Percentiles rank a stretch among this genome's conserved stretches.
These are phyloP conservation scores for Theretra japonica DNA, from an alignment of 2,888 invertebrate species.

Conservation along the genomic window DNA sequence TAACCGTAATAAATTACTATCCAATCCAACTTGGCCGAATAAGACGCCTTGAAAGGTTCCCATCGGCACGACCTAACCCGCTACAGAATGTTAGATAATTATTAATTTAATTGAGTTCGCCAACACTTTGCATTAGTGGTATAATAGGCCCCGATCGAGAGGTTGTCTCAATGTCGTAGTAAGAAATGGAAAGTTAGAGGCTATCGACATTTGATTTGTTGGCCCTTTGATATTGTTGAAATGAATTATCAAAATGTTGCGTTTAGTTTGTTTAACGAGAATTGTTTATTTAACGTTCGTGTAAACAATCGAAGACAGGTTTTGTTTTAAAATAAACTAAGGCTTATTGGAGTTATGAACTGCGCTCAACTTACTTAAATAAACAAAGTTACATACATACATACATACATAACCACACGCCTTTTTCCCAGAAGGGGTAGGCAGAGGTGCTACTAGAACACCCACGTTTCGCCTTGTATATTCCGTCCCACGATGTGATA, in stretches of 20 bases:
- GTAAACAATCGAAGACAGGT: conserved; percentile 12
- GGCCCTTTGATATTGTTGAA: not conserved
- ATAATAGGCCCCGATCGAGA: conserved; percentile 26
- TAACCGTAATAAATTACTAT: conserved; percentile 75
- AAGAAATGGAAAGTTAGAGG: conserved; percentile 26
- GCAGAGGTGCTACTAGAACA: no score
- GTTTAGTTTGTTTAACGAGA: not conserved
- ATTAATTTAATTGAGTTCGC: conserved; percentile 68
- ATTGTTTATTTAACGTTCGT: conserved; percentile 19
- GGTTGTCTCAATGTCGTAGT: conserved; percentile 33
- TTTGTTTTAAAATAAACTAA: conserved; percentile 21
- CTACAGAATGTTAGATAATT: conserved; percentile 56
- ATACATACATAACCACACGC: no score
- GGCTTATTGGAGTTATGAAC: conserved; percentile 14
- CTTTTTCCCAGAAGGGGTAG: no score
- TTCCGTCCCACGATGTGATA: no score
- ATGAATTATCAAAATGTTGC: conserved; percentile 10
- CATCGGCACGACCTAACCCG: conserved; percentile 36
- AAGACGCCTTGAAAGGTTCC: conserved; percentile 60
- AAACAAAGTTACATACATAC: conserved; percentile 9
- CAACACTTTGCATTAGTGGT: conserved; percentile 45
- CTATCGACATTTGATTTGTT: conserved; percentile 4
- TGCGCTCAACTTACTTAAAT: not conserved
- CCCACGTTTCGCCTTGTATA: no score
- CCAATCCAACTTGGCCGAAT: conserved; percentile 73